These are phyloP conservation scores for Ferdinandea cuprea DNA, from an alignment of 2,888 invertebrate genomes.

Conservation along the genomic window DNA sequence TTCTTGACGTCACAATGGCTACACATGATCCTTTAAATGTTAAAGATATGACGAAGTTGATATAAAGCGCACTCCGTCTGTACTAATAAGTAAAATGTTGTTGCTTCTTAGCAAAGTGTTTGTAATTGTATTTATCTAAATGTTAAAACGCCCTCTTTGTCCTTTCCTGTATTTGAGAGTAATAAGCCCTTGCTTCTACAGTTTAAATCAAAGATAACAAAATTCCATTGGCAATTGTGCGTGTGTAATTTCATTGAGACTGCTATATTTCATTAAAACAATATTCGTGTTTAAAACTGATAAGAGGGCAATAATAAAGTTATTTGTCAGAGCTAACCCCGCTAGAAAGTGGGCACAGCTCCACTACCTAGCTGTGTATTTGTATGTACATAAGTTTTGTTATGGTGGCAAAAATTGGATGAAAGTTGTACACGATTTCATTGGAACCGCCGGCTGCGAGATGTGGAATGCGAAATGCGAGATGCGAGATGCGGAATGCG, in stretches of 20 bases:
- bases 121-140: no score
- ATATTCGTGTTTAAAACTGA: slow-evolving; percentile 66
- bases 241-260: slow-evolving; percentile 51
- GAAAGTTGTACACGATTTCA: slow-evolving; percentile 63
- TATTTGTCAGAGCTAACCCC: slow-evolving; percentile 61
- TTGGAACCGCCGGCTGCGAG: slow-evolving; percentile 23
- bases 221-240: slow-evolving; percentile 41
- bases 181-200: slow-evolving; percentile 2
- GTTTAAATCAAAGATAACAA: slow-evolving; percentile 49
- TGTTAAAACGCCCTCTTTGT: no score
- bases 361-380: background rate
- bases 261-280: slow-evolving; percentile 22
- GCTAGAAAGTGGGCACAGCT: slow-evolving; percentile 17
- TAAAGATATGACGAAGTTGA: no score
- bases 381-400: background rate
- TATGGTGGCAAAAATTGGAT: slow-evolving; percentile 34
- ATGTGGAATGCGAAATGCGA: no score
- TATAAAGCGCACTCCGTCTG: no score
- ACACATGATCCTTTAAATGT: no score
- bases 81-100: no score
- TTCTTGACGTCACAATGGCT: no score
- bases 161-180: no score
- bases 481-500: no score
- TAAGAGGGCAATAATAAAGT: slow-evolving; percentile 65
- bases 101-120: no score